Evolutionary conservation across 2,113 vertebrate genomes (phyloP).

Genomic region (Sitta europaea): DNA sequence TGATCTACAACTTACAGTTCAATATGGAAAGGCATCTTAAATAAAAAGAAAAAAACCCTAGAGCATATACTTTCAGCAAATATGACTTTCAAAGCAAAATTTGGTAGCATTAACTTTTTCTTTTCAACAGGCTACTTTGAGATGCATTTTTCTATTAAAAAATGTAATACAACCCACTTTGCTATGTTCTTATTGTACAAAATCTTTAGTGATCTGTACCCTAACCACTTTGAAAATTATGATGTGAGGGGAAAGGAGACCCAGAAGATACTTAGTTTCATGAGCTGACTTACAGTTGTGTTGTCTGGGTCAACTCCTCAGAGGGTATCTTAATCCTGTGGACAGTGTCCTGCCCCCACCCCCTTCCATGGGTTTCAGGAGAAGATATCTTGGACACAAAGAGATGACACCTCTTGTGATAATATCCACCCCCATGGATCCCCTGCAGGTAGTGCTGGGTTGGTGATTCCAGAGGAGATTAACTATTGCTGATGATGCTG

Average conservation of each 20-base stretch:
- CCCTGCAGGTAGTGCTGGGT: constrained; percentile 5
- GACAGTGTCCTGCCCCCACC: not conserved
- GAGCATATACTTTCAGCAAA: not conserved
- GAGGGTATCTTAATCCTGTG: not conserved
- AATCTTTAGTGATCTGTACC: not conserved
- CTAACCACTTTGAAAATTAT: not conserved
- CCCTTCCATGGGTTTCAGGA: not conserved
- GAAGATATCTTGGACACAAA: not conserved
- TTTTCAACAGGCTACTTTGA: not conserved
- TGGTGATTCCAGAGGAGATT: constrained; percentile 45
- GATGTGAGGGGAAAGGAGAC: not conserved
- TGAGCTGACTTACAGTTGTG: not conserved
- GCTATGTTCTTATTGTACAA: not conserved
- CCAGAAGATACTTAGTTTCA: not conserved
- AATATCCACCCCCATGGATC: not conserved
- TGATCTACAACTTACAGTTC: not conserved
- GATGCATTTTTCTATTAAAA: not conserved
- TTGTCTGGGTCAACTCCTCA: not conserved
- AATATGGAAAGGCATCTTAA: not conserved
- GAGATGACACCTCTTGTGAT: not conserved
- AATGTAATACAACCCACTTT: not conserved
- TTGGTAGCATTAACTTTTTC: not conserved
- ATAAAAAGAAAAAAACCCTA: not conserved
- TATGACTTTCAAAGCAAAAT: not conserved
- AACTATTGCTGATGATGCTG: constrained; percentile 51